Evolutionary conservation across 2,113 vertebrate species (phyloP).

Genomic region (Toxotes chatareus): DNA sequence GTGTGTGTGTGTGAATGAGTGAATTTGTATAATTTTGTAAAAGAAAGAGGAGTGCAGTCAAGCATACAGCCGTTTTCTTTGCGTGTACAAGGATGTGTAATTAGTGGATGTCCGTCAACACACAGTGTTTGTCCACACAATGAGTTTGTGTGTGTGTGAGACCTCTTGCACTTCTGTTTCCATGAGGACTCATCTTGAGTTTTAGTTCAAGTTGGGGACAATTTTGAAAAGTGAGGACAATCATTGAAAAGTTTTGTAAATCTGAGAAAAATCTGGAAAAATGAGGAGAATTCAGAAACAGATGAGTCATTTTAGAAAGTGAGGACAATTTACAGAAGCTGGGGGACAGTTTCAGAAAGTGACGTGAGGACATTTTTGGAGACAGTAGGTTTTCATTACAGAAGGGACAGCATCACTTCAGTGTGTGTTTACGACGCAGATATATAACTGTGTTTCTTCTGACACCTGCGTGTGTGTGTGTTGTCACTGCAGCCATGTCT

Average conservation of each 20-base stretch:
- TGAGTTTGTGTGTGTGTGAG: constrained; percentile 1
- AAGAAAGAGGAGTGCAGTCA: constrained; percentile 1
- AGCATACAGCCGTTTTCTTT: not conserved
- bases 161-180: too few species aligned
- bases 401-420: too few species aligned
- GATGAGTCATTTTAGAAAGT: not conserved
- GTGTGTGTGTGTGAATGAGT: not conserved
- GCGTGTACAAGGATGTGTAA: not conserved
- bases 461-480: not conserved
- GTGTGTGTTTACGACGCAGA: not conserved
- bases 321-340: too few species aligned
- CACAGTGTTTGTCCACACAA: not conserved
- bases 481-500: not conserved
- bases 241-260: too few species aligned
- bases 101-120: constrained; percentile 14
- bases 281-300: too few species aligned
- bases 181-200: not conserved
- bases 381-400: too few species aligned
- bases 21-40: not conserved
- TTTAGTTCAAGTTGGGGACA: not conserved
- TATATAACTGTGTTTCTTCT: not conserved
- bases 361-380: too few species aligned
- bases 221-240: not conserved
- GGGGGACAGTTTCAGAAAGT: too few species aligned
- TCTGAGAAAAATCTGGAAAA: too few species aligned